phyloP scores from a whole-genome alignment of 2,113 vertebrate species.

The Cromileptes altivelis region DNA sequence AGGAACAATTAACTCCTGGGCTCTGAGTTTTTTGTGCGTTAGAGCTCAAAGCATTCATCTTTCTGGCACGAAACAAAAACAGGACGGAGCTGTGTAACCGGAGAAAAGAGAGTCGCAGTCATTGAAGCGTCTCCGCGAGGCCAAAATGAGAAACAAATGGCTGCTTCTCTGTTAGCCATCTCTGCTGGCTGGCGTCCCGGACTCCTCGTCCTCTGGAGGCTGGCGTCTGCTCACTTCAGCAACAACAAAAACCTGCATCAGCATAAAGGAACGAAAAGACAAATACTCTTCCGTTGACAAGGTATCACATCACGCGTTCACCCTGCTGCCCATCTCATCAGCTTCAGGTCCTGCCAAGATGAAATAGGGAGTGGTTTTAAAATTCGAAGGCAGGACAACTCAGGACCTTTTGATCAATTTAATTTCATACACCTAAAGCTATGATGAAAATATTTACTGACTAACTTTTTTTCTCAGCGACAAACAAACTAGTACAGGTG shows the following conservation, averaged over 20 bases:
- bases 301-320: slow-evolving; percentile 47
- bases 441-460: no score
- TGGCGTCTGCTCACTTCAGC: slow-evolving; percentile 23
- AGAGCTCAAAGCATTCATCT: slow-evolving; percentile 56
- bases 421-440: no score
- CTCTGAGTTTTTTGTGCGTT: slow-evolving; percentile 31
- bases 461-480: no score
- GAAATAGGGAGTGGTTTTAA: not conserved
- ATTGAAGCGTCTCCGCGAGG: slow-evolving; percentile 34
- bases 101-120: slow-evolving; percentile 62
- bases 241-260: slow-evolving; percentile 40
- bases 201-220: slow-evolving; percentile 48
- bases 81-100: slow-evolving; percentile 60
- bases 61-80: slow-evolving; percentile 56
- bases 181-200: slow-evolving; percentile 54
- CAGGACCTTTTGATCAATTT: not conserved
- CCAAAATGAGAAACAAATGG: slow-evolving; percentile 74
- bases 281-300: slow-evolving; percentile 46
- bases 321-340: slow-evolving; percentile 23
- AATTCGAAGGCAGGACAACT: not conserved
- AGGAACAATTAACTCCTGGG: slow-evolving; percentile 51
- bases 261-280: slow-evolving; percentile 9
- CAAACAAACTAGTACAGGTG: no score
- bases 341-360: not conserved
- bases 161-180: slow-evolving; percentile 49